Percentiles rank a stretch among this genome's conserved stretches.
These are phyloP conservation scores for Eubasilissa regina DNA, from an alignment of 1,140 invertebrate species.

Conservation along the genomic window DNA sequence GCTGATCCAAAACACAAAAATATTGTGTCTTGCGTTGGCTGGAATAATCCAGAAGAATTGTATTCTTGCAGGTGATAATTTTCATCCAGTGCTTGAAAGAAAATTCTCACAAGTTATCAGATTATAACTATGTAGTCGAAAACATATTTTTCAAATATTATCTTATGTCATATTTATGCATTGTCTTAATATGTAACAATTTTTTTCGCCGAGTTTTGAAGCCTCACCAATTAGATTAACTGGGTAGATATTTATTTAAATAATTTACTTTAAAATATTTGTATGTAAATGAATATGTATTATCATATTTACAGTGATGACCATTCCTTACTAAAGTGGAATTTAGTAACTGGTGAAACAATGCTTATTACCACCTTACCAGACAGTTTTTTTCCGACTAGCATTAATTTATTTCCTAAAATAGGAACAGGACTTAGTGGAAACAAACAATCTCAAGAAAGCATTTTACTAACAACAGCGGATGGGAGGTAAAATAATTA, in stretches of 20 bases:
- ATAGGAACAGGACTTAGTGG: slow-evolving; percentile 68
- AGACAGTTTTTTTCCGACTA: slow-evolving; percentile 88
- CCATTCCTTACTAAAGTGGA: slow-evolving; percentile 92
- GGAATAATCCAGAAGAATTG: slow-evolving; percentile 93
- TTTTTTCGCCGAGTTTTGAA: too few relatives aligned
- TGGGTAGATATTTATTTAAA: too few relatives aligned
- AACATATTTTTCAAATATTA: too few relatives aligned
- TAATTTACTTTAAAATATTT: too few relatives aligned
- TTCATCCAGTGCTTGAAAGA: too few relatives aligned
- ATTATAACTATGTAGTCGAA: too few relatives aligned
- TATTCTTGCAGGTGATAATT: slow-evolving; percentile 88
- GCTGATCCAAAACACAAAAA: slow-evolving; percentile 82
- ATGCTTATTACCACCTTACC: slow-evolving; percentile 84
- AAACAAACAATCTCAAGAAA: slow-evolving; percentile 83
- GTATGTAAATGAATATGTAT: too few relatives aligned
- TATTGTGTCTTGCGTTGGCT: slow-evolving; percentile 89
- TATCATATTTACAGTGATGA: slow-evolving; percentile 82
- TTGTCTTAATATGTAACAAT: too few relatives aligned
- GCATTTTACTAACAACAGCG: slow-evolving; percentile 90
- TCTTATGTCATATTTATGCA: too few relatives aligned
- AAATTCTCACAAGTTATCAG: too few relatives aligned
- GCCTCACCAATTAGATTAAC: too few relatives aligned
- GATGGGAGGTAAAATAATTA: slow-evolving; percentile 79
- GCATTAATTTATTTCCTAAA: slow-evolving; percentile 86
- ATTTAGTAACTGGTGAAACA: slow-evolving; percentile 84